Conservation (phyloP, 1,140 invertebrate species). For the Drosophila guanche region DNA sequence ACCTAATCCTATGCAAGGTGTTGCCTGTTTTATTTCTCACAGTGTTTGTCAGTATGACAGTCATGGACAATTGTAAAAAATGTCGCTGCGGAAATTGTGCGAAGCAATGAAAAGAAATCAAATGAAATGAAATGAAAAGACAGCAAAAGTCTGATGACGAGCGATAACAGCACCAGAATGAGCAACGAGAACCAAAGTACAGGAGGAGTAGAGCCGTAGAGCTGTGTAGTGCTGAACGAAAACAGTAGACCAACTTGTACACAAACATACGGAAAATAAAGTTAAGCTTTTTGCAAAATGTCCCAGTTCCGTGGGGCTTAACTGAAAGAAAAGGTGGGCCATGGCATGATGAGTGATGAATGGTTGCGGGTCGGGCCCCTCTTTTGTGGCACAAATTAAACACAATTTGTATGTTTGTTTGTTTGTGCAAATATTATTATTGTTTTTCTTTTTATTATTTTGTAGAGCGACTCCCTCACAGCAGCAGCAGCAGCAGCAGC, state of each 20-base stretch:
- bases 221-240: constrained; percentile 25
- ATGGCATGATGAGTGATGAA: too few relatives aligned
- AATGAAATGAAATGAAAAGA: constrained; percentile 66
- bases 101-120: constrained; percentile 62
- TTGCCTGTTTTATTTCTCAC: constrained; percentile 8
- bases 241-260: constrained; percentile 60
- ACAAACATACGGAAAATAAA: constrained; percentile 43
- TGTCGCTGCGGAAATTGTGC: constrained; percentile 74
- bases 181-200: constrained; percentile 17
- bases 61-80: constrained; percentile 69
- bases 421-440: neutral
- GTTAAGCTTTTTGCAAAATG: constrained; percentile 63
- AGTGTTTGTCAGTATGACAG: constrained; percentile 29
- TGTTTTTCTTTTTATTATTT: constrained; percentile 55
- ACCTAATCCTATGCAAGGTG: too few relatives aligned
- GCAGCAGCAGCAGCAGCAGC: neutral
- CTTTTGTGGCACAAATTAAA: constrained; percentile 65
- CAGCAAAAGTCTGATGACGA: constrained; percentile 47
- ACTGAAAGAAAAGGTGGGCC: constrained; percentile 42
- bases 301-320: constrained; percentile 62
- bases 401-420: constrained; percentile 63
- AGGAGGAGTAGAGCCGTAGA: neutral
- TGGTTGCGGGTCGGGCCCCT: constrained; percentile 29
- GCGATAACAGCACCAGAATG: constrained; percentile 39
- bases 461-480: constrained; percentile 24